A percentile compares a stretch with the other conserved stretches of the same genome.
phyloP scores from a whole-genome alignment of 2,113 vertebrate genomes.

The Crotalus horridus region DNA sequence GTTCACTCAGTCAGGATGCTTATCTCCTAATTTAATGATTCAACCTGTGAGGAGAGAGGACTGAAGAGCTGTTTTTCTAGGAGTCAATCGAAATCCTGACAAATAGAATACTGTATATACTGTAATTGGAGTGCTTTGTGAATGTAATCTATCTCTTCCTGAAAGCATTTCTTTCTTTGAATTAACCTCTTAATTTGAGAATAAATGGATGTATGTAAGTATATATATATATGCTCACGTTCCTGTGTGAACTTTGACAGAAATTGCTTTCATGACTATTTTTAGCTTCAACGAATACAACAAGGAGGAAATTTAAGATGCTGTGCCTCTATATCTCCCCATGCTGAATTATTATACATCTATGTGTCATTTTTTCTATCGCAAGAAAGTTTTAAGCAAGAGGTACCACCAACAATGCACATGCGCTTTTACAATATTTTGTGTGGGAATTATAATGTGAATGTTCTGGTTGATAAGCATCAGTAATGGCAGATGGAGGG shows the following conservation, averaged over 20 bases:
- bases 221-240: too few relatives aligned
- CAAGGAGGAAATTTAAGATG: background rate
- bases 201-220: background rate
- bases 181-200: background rate
- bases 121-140: background rate
- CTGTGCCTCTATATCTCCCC: background rate
- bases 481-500: background rate
- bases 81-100: background rate
- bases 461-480: background rate
- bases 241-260: background rate
- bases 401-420: background rate
- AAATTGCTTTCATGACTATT: background rate
- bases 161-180: background rate
- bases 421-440: background rate
- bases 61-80: background rate
- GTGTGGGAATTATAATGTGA: background rate
- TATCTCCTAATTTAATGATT: background rate
- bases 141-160: background rate
- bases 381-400: background rate
- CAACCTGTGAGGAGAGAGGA: background rate
- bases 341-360: background rate
- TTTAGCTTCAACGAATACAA: background rate
- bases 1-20: background rate
- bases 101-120: background rate
- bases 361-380: background rate